Evolutionary conservation across 2,888 invertebrate species (phyloP), one percentile per base, ranked within the genome.

Genomic region (Emesis furor): DNA sequence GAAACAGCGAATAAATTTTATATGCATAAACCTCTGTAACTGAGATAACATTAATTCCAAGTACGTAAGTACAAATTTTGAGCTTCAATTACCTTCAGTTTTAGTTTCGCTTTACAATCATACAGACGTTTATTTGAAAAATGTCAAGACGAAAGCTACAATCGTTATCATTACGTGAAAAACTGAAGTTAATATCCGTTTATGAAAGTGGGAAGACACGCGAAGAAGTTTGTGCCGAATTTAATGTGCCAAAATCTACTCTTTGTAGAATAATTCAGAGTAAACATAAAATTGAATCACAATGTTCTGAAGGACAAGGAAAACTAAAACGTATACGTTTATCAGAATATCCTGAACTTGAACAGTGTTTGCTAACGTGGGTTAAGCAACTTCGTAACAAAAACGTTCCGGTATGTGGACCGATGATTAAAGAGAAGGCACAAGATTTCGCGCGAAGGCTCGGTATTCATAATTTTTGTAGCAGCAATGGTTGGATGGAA

Each of bases 401-500:
- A 55, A 79, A 73, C 80, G 67, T 80, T 80, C 67, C 80, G 69
- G 81, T 79, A 82, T 51, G 79, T 79, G 76, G 76, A 82, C 67
- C 74, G 76, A 86, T 75, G 78, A 78, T 79, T 81, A 77, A 76
- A 84, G 78, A 83, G 69, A 81, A 81, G 75, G 81, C 85, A 81
- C 83, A 85, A 88, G 84, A 87, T 78, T 86, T 86, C 65, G 83
- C 81, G 80, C 78, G 84, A 79, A 83, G 68, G 81, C 84, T 87
- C 81, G 77, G 68, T 83, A 87, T 86, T 85, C 76, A 86, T 88
- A 86, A 80, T 85, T 88, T 87, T 88, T 86, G 75, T 86, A 74
- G 80, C 81, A 86, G 85, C 81, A 88, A 86, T 86, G 84, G 86
- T 79, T 88, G 86, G 84, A 35, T 88, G 86, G 88, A 86, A 78